phyloP scores from a whole-genome alignment of 1,140 invertebrate genomes.

The Protaetia brevitarsis region DNA sequence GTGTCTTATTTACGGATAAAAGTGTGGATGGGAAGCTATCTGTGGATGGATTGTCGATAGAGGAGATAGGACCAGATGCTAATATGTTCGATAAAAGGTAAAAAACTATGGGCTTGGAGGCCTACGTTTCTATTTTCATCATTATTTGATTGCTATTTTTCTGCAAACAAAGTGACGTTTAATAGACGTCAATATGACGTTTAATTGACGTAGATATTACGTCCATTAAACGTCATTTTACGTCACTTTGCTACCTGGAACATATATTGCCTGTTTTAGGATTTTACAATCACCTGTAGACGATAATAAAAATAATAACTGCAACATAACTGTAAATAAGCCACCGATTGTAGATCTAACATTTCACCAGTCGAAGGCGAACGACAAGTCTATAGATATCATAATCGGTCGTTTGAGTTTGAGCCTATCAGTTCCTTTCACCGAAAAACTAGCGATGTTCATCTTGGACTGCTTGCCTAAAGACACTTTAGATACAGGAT shows the following conservation, averaged over 20 bases:
- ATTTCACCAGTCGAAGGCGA: conserved; percentile 61
- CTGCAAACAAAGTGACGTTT: not conserved
- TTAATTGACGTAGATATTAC: no score
- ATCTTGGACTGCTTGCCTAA: conserved; percentile 64
- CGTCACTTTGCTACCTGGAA: no score
- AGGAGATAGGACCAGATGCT: conserved; percentile 68
- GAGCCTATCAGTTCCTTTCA: conserved; percentile 71
- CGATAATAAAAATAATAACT: conserved; percentile 55
- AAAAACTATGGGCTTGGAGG: conserved; percentile 16
- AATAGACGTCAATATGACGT: no score
- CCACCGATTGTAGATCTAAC: conserved; percentile 66
- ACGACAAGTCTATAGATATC: conserved; percentile 63
- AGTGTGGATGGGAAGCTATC: conserved; percentile 71
- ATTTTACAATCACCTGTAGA: conserved; percentile 67
- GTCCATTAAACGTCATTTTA: no score
- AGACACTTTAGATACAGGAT: conserved; percentile 57
- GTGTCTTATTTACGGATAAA: conserved; percentile 67
- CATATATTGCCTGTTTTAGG: conserved; percentile 50
- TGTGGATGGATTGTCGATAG: conserved; percentile 64
- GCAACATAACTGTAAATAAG: conserved; percentile 61
- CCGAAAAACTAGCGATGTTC: conserved; percentile 64
- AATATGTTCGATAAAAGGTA: conserved; percentile 42
- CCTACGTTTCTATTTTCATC: not conserved
- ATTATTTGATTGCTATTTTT: no score
- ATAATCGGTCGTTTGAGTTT: conserved; percentile 69